phyloP scores from a whole-genome alignment of 1,140 invertebrate species.

The Batillaria attramentaria region DNA sequence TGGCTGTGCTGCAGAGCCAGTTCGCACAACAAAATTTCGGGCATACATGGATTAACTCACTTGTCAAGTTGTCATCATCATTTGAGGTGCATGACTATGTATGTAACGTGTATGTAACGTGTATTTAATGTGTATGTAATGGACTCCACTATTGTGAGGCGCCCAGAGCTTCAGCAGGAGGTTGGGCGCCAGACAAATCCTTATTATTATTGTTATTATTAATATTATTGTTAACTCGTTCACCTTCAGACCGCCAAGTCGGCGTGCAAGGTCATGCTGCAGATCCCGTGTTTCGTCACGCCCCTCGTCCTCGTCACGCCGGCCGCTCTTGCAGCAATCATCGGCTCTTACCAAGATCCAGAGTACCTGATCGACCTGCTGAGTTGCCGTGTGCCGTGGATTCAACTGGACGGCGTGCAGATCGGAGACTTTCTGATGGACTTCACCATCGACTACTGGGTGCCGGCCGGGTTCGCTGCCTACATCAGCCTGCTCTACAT shows the following conservation, averaged over 20 bases:
- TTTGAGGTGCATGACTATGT: no score
- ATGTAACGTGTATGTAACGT: no score
- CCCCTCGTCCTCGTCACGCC: conserved; percentile 83
- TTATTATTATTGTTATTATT: no score
- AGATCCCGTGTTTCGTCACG: conserved; percentile 96
- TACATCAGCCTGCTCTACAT: conserved; percentile 96
- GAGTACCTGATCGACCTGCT: conserved; percentile 15
- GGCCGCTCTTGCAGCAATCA: conserved; percentile 30
- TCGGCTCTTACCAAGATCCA: conserved; percentile 40
- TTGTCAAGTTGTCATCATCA: no score
- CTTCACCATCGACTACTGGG: conserved; percentile 32
- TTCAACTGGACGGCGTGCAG: conserved; percentile 11
- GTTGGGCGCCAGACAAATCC: no score
- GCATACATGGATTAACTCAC: no score
- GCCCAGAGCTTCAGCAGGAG: no score
- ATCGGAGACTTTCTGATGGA: conserved; percentile 43
- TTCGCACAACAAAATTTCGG: no score
- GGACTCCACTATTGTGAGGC: no score
- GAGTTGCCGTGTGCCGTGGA: conserved; percentile 28
- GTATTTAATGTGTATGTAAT: no score
- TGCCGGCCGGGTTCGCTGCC: conserved; percentile 77
- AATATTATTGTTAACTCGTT: no score
- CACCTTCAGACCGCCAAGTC: conserved; percentile 48
- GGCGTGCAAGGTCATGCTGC: conserved; percentile 96
- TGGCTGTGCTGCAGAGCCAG: no score